A percentile compares a stretch with the other conserved stretches of the same genome.
Conservation (phyloP, 2,888 invertebrate genomes). For the Drosophila mayaguana region DNA sequence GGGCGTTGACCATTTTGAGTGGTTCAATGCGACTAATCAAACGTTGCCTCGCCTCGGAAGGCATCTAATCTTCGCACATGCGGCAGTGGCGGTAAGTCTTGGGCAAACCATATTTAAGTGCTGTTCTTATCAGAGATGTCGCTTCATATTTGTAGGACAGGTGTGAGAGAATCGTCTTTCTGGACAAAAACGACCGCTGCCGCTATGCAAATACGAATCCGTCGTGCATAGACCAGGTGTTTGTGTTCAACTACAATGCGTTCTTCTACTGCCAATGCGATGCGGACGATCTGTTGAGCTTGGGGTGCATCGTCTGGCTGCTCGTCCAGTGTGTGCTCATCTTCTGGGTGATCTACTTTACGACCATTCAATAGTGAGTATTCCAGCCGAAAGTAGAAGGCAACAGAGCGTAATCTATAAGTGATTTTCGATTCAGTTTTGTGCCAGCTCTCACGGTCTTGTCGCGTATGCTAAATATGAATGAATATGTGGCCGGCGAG, state of each 20-base stretch:
- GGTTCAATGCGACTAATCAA: constrained; percentile 52
- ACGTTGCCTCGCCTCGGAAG: constrained; percentile 28
- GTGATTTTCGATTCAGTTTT: constrained; percentile 84
- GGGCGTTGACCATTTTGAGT: constrained; percentile 32
- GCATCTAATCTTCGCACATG: constrained; percentile 43
- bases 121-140: too few species aligned
- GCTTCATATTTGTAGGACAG: constrained; percentile 17
- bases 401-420: too few species aligned
- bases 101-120: too few species aligned
- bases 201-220: constrained; percentile 2
- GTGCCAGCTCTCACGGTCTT: constrained; percentile 86
- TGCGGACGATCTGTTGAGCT: neutral
- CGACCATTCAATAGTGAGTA: constrained; percentile 44
- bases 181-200: constrained; percentile 37
- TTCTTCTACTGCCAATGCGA: constrained; percentile 44
- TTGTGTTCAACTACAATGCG: constrained; percentile 36
- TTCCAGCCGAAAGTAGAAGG: too few species aligned
- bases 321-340: neutral
- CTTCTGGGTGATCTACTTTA: constrained; percentile 37
- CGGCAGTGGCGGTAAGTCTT: constrained; percentile 23
- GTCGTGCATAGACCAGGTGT: constrained; percentile 17
- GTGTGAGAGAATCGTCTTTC: constrained; percentile 30
- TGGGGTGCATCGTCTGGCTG: constrained; percentile 19
- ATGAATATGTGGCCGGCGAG: constrained; percentile 88
- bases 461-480: constrained; percentile 85